A percentile compares a stretch with the other conserved stretches of the same genome.
These are phyloP conservation scores for Melanchra persicariae DNA, from an alignment of 2,888 invertebrate genomes.

Conservation along the genomic window DNA sequence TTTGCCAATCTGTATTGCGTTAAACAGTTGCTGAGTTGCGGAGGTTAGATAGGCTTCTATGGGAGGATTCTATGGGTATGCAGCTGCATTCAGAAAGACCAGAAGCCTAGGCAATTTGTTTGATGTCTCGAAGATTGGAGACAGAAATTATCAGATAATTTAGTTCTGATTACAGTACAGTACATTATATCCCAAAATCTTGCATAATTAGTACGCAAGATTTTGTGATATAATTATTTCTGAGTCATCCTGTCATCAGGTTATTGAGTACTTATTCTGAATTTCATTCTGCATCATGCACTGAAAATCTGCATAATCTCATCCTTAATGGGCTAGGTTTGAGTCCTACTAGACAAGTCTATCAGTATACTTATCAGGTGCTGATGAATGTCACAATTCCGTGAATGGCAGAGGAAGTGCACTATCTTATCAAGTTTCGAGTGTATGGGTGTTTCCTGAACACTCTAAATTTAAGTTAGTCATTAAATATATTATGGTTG, in stretches of 20 bases:
- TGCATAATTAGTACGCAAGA: not conserved
- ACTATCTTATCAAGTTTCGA: conserved; percentile 30
- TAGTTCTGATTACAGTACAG: conserved; percentile 4
- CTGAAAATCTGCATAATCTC: too few species aligned
- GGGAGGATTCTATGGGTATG: too few species aligned
- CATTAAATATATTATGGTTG: not conserved
- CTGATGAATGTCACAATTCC: conserved; percentile 29
- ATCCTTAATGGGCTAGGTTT: not conserved
- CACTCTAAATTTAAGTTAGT: not conserved
- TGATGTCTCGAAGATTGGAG: not conserved
- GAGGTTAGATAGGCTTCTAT: not conserved
- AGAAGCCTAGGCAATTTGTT: not conserved
- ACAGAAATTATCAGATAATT: conserved; percentile 30
- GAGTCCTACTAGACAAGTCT: not conserved
- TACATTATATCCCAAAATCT: conserved; percentile 15
- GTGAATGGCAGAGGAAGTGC: conserved; percentile 29
- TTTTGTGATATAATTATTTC: not conserved
- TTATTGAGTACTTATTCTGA: not conserved
- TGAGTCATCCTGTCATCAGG: not conserved
- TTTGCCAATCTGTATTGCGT: not conserved
- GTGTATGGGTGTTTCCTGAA: conserved; percentile 34
- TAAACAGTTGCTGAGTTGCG: not conserved
- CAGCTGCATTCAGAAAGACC: not conserved
- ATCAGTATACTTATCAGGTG: conserved; percentile 4
- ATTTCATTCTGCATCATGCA: not conserved